These are phyloP conservation scores for Pemphigus obesinymphae DNA, from an alignment of 1,140 invertebrate species.

Conservation along the genomic window DNA sequence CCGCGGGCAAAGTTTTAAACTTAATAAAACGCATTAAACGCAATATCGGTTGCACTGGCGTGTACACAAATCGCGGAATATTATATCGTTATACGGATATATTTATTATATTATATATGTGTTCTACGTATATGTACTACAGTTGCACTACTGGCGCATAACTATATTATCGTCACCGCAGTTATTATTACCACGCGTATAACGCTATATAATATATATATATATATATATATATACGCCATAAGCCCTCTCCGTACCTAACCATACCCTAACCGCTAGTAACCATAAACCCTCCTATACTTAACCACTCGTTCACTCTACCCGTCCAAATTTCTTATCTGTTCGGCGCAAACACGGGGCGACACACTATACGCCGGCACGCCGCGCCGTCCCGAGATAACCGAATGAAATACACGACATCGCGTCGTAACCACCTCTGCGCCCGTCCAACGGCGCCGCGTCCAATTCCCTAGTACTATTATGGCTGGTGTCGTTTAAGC, in stretches of 20 bases:
- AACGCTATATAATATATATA: too few species aligned
- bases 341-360: neutral
- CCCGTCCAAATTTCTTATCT: neutral
- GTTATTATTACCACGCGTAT: neutral
- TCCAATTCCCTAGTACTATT: neutral
- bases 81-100: too few species aligned
- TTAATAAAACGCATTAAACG: conserved; percentile 1
- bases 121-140: neutral
- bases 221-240: too few species aligned
- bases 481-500: too few species aligned
- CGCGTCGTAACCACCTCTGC: neutral
- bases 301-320: neutral
- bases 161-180: too few species aligned
- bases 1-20: neutral
- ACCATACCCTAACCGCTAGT: too few species aligned
- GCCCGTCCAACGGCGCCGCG: neutral
- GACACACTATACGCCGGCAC: neutral
- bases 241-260: too few species aligned
- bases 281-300: neutral
- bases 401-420: neutral
- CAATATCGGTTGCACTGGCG: neutral
- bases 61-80: neutral
- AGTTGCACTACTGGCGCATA: neutral
- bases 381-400: neutral
- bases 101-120: too few species aligned